Conservation (phyloP, 2,888 invertebrate genomes). For the Geotrupes spiniger region DNA sequence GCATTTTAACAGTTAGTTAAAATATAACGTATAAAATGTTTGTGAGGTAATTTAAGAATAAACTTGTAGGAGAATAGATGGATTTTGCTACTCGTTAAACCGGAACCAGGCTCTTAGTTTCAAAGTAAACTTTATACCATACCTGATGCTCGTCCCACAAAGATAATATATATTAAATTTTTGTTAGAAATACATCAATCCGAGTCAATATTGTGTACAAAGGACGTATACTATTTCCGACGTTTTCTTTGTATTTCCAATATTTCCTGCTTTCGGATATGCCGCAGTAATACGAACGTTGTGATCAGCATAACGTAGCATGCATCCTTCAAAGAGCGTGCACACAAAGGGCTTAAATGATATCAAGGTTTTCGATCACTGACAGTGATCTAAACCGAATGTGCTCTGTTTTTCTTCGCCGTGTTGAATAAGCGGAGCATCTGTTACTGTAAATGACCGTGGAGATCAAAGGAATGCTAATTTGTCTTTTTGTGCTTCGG, state of each 20-base stretch:
- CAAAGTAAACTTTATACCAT: too few relatives aligned
- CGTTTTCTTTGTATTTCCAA: slow-evolving; percentile 29
- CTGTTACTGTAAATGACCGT: neutral
- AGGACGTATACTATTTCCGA: slow-evolving; percentile 29
- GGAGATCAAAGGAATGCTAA: slow-evolving; percentile 37
- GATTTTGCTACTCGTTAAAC: too few relatives aligned
- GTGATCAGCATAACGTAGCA: slow-evolving; percentile 32
- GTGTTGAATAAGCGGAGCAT: slow-evolving; percentile 13
- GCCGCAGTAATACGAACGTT: slow-evolving; percentile 32
- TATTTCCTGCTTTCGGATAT: slow-evolving; percentile 30
- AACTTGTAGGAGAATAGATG: too few relatives aligned
- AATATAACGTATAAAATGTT: too few relatives aligned
- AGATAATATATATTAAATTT: too few relatives aligned
- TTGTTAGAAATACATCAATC: slow-evolving; percentile 2
- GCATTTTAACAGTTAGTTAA: too few relatives aligned
- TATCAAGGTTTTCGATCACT: slow-evolving; percentile 27
- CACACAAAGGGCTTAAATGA: slow-evolving; percentile 39
- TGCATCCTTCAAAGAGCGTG: slow-evolving; percentile 30
- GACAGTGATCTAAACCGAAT: slow-evolving; percentile 27
- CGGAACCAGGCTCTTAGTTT: too few relatives aligned
- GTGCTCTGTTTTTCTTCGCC: slow-evolving; percentile 29
- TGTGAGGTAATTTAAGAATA: too few relatives aligned
- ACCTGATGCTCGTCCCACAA: too few relatives aligned
- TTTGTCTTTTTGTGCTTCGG: too few relatives aligned
- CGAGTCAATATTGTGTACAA: slow-evolving; percentile 16